Evolutionary conservation across 2,113 vertebrate species (phyloP).

Genomic region (Myotis brandtii): DNA sequence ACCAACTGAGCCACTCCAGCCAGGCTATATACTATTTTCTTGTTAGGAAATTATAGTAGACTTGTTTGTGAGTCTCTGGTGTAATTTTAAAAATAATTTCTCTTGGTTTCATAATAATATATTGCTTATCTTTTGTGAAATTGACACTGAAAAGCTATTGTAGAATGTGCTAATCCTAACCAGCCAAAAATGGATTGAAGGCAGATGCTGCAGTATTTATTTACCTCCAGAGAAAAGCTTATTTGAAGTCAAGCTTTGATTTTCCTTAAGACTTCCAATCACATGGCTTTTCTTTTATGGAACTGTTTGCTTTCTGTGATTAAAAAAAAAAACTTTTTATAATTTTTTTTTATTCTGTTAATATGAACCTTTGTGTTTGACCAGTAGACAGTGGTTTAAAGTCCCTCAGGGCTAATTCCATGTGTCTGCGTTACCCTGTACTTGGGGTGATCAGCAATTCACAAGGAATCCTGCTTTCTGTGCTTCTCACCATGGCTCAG

Average conservation of each 20-base stretch:
- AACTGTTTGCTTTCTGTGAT: conserved; percentile 46
- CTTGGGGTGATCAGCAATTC: background rate
- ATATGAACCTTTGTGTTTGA: conserved; percentile 14
- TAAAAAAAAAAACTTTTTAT: conserved; percentile 1
- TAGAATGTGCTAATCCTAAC: conserved; percentile 23
- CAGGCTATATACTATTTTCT: background rate
- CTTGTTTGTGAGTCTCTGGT: conserved; percentile 24
- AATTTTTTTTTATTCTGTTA: background rate
- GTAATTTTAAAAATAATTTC: background rate
- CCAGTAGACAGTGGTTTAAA: conserved; percentile 42
- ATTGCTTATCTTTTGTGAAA: conserved; percentile 46
- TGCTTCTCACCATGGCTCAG: background rate
- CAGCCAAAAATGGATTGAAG: conserved; percentile 17
- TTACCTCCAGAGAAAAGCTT: background rate
- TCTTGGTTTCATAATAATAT: background rate
- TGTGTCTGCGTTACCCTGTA: background rate
- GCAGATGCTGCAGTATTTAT: background rate
- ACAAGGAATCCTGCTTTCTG: background rate
- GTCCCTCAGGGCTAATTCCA: background rate
- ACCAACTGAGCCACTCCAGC: too few relatives aligned
- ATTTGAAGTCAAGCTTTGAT: conserved; percentile 52
- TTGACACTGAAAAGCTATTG: background rate
- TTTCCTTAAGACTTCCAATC: conserved; percentile 18
- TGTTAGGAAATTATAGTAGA: background rate
- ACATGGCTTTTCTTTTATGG: background rate